Base-by-base conservation (phyloP, 2,797 vertebrate genomes). In the Poecilia gillii region DNA sequence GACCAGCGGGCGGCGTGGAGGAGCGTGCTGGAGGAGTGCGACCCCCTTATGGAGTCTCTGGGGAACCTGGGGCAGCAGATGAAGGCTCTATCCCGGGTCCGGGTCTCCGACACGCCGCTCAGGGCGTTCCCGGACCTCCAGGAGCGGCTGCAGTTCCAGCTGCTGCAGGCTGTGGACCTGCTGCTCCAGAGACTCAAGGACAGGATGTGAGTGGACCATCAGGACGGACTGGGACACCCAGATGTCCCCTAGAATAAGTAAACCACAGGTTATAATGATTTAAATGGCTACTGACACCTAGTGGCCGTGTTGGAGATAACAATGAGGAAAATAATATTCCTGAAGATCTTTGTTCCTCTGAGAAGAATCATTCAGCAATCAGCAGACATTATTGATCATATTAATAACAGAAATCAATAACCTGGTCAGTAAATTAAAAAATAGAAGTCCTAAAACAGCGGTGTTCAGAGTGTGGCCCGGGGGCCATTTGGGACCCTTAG, bases 51-150 rank as follows among this genome's bases (percentile, higher is more conserved):
- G 51, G 89, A 18, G 45, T 96, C 97, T 1, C 89, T 98, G 7
- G 90, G 95, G 74, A 98, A 97, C 80, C 81, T 98, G 80, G 96
- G 93, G 0, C 95, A 96, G 86, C 97, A 98, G 92, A 81, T 94
- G 41, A 90, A 90, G 46, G 96, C 97, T 0, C 88, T 95, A 1
- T 91, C 93, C 73, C 92, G 81, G 8, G 87, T 96, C 13, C 80
- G 88, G 0, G 83, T 97, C 2, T 75, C 87, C 18, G 88, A 90
- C 87, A 96, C 94, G 0, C 93, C 97, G 0, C 95, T 98, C 2
- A 72, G 75, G 39, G 74, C 13, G 70, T 97, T 98, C 23, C 94
- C 95, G 0, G 86, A 96, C 13, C 83, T 98, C 55, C 87, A 94
- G 64, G 92, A 95, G 12, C 92, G 94, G 9, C 94, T 98, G 20